phyloP scores from a whole-genome alignment of 2,888 invertebrate species.

The Mythimna vitellina region DNA sequence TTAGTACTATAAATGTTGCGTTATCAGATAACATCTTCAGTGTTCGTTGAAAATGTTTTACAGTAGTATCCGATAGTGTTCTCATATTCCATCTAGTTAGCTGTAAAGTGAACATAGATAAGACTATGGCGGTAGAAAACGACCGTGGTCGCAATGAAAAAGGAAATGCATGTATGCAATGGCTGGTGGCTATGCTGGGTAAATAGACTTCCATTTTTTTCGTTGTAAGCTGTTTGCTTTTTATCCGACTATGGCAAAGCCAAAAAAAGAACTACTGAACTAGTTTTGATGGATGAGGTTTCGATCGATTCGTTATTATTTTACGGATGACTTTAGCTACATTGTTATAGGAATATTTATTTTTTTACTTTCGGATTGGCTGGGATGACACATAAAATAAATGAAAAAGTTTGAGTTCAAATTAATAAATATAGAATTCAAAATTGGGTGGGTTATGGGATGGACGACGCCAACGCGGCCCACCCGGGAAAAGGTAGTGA shows the following conservation, averaged over 20 bases:
- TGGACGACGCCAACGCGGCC: no score
- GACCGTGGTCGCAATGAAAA: conserved; percentile 8
- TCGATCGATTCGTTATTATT: no score
- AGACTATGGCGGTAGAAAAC: conserved; percentile 21
- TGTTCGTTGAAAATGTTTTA: conserved; percentile 19
- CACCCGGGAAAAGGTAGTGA: no score
- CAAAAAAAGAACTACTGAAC: no score
- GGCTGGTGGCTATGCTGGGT: conserved; percentile 50
- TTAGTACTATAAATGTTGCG: conserved; percentile 17
- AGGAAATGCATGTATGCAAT: conserved; percentile 39
- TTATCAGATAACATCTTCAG: conserved; percentile 32
- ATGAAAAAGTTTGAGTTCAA: no score
- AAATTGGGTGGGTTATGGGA: no score
- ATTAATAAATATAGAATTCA: no score
- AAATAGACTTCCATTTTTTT: conserved; percentile 10
- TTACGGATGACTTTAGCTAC: no score
- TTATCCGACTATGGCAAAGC: not conserved
- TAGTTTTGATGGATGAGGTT: no score
- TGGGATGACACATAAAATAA: no score
- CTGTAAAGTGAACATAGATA: not conserved
- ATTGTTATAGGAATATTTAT: no score
- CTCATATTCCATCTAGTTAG: not conserved
- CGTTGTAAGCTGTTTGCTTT: not conserved
- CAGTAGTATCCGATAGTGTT: conserved; percentile 4
- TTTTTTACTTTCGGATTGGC: no score